Conservation (phyloP, 2,797 vertebrate species). For the Trachurus trachurus region DNA sequence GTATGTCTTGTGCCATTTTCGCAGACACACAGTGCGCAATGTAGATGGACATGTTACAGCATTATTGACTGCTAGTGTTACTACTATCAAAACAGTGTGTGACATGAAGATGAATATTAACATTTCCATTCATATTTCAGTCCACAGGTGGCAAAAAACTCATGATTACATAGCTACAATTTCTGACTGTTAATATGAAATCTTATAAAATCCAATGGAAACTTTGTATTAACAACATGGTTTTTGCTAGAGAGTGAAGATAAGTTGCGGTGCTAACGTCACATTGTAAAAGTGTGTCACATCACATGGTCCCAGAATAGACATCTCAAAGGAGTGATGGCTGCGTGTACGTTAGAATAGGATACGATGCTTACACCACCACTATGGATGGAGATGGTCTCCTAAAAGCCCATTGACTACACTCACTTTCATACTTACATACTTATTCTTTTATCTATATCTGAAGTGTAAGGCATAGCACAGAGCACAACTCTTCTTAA, state of each 20-base stretch:
- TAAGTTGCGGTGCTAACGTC: background rate
- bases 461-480: background rate
- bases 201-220: background rate
- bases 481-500: background rate
- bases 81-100: background rate
- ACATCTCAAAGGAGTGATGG: constrained; percentile 28
- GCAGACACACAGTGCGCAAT: background rate
- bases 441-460: background rate
- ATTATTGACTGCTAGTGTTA: background rate
- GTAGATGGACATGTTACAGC: background rate
- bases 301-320: constrained; percentile 55
- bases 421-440: no score
- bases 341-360: constrained; percentile 19
- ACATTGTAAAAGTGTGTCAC: constrained; percentile 33
- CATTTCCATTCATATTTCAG: background rate
- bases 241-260: constrained; percentile 12
- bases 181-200: background rate
- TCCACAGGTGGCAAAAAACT: background rate
- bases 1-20: background rate
- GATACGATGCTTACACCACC: background rate
- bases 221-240: background rate
- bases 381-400: rapidly evolving
- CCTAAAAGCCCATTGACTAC: background rate
- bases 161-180: background rate
- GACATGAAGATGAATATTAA: background rate